These are phyloP conservation scores for Bubalus kerabau DNA, from an alignment of 2,113 vertebrate species.

Conservation along the genomic window DNA sequence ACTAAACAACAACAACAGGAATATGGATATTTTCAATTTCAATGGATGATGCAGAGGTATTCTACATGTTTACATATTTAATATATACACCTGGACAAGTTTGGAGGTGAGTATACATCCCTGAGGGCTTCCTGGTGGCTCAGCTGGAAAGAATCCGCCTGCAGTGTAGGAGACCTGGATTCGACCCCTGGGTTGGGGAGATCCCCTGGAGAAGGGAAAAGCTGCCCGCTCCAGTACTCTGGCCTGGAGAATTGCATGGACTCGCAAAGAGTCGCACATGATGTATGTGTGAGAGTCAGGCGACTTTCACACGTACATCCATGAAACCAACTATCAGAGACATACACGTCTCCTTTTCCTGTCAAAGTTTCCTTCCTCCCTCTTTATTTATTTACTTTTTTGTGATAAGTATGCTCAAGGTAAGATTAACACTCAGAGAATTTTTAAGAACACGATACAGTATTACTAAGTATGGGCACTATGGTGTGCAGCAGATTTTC, in stretches of 20 bases:
- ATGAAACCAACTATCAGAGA: not conserved
- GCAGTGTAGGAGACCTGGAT: not conserved
- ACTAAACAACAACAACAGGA: not conserved
- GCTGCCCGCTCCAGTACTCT: not conserved
- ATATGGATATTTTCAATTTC: not conserved
- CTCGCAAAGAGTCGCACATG: accelerated
- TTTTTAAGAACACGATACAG: no score
- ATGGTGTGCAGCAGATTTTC: not conserved
- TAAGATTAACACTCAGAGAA: not conserved
- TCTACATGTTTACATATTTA: not conserved
- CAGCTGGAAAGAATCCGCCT: not conserved
- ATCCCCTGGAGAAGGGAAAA: not conserved
- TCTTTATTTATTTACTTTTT: not conserved
- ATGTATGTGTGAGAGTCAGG: not conserved
- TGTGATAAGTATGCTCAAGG: not conserved
- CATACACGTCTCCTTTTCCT: no score
- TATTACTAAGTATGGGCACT: not conserved
- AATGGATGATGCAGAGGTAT: not conserved
- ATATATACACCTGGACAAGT: not conserved
- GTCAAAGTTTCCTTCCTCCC: not conserved
- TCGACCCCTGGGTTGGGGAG: no score
- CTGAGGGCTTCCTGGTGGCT: not conserved
- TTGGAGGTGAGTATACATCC: not conserved
- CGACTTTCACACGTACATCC: accelerated
- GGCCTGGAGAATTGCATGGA: not conserved